These are phyloP conservation scores for Pseudochirops corinnae DNA, from an alignment of 2,797 vertebrate genomes.

Conservation along the genomic window DNA sequence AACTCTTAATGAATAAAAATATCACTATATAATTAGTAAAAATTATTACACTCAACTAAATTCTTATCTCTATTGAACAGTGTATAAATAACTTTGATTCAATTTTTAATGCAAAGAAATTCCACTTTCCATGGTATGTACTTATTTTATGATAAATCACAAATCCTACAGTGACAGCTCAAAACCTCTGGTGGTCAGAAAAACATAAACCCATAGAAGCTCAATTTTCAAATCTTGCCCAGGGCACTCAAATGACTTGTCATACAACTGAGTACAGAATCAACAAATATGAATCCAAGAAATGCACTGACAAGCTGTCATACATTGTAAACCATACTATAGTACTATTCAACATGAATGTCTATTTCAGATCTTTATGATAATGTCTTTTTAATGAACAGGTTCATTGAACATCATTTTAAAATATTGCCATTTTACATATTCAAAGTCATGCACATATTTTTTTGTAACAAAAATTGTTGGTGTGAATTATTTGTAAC, in stretches of 20 bases:
- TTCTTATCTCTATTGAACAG: not conserved
- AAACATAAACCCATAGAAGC: not conserved
- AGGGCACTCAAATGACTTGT: not conserved
- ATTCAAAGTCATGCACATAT: not conserved
- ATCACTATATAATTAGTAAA: not conserved
- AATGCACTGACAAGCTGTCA: constrained; percentile 16
- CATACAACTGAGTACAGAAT: not conserved
- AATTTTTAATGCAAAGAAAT: not conserved
- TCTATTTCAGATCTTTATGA: not conserved
- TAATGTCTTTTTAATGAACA: not conserved
- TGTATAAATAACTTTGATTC: not conserved
- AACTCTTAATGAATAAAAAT: not conserved
- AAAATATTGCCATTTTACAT: not conserved
- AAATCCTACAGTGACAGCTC: not conserved
- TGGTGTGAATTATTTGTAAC: not conserved
- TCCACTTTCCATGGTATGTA: not conserved
- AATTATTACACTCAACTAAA: not conserved
- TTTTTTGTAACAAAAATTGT: too few species aligned
- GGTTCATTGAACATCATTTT: not conserved
- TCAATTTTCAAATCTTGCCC: not conserved
- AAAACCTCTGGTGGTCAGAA: not conserved
- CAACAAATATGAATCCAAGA: not conserved
- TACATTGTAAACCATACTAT: not conserved
- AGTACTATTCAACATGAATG: not conserved
- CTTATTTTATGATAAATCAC: not conserved